Evolutionary conservation across 2,113 vertebrate genomes (phyloP).

Genomic region (Caloenas nicobarica): DNA sequence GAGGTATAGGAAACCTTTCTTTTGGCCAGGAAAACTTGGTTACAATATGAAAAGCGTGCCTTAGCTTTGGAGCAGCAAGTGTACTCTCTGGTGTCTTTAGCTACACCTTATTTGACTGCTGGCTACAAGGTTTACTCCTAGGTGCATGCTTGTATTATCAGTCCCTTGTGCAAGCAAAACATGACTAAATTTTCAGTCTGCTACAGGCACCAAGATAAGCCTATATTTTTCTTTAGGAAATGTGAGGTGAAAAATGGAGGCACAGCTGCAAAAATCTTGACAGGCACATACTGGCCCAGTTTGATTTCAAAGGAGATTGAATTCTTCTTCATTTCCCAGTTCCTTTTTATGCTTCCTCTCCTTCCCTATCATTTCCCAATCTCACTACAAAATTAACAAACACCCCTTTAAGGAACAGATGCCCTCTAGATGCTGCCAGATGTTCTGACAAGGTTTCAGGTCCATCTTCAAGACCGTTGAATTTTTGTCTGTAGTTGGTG

Average conservation of each 20-base stretch:
- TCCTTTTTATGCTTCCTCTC: background rate
- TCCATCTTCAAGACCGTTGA: background rate
- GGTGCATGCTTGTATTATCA: background rate
- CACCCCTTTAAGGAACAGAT: constrained; percentile 1
- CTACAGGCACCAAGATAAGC: background rate
- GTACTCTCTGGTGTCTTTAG: background rate
- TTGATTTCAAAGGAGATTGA: background rate
- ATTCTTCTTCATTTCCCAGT: background rate
- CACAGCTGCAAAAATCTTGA: background rate
- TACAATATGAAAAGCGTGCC: background rate
- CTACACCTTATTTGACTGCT: background rate
- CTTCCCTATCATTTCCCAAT: background rate
- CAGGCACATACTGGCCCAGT: background rate
- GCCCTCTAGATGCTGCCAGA: background rate
- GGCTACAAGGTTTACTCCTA: background rate
- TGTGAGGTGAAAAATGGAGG: background rate
- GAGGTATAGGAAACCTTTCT: constrained; percentile 82
- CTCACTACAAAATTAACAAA: constrained; percentile 1
- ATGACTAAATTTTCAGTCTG: background rate
- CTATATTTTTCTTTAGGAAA: background rate
- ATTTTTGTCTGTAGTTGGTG: background rate
- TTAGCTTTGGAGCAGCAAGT: background rate
- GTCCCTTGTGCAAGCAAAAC: background rate
- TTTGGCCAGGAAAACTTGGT: background rate
- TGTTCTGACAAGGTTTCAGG: background rate